phyloP scores from a whole-genome alignment of 2,113 vertebrate genomes.

The Atrichornis clamosus region DNA sequence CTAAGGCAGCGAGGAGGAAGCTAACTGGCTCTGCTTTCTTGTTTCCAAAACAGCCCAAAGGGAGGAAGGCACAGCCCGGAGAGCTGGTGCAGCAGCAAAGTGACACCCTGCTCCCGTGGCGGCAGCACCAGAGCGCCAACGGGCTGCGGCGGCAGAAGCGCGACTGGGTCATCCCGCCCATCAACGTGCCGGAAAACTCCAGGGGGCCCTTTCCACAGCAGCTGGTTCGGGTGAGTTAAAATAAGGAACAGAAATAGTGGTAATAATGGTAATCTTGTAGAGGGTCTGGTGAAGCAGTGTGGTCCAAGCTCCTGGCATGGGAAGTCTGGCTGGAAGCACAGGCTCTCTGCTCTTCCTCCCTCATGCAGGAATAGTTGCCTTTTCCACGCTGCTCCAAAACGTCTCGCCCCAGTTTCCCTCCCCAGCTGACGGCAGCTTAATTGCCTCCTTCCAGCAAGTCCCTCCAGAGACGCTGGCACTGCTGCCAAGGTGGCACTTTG shows the following conservation, averaged over 20 bases:
- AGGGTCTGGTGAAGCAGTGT: not conserved
- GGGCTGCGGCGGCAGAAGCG: conserved; percentile 88
- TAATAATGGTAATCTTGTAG: no score
- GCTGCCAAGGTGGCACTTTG: conserved; percentile 34
- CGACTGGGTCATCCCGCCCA: conserved; percentile 97
- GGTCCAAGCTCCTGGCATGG: not conserved
- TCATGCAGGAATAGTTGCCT: not conserved
- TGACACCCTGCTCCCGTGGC: conserved; percentile 77
- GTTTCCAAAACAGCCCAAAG: conserved; percentile 41
- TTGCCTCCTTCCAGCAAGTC: conserved; percentile 33
- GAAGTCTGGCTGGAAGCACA: not conserved
- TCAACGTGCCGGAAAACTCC: conserved; percentile 96
- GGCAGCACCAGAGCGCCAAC: conserved; percentile 60
- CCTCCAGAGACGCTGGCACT: not conserved
- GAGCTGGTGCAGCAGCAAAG: conserved; percentile 68
- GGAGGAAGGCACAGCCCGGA: conserved; percentile 24
- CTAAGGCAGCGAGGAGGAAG: not conserved
- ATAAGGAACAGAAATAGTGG: not conserved
- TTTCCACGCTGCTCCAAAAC: not conserved
- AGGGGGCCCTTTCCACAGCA: conserved; percentile 94
- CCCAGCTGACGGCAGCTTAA: not conserved
- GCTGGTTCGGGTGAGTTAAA: conserved; percentile 90
- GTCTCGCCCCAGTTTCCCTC: not conserved
- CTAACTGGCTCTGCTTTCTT: not conserved
- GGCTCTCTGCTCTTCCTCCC: not conserved